These are phyloP conservation scores for Drosophila eohydei DNA, from an alignment of 2,888 invertebrate species.

Conservation along the genomic window DNA sequence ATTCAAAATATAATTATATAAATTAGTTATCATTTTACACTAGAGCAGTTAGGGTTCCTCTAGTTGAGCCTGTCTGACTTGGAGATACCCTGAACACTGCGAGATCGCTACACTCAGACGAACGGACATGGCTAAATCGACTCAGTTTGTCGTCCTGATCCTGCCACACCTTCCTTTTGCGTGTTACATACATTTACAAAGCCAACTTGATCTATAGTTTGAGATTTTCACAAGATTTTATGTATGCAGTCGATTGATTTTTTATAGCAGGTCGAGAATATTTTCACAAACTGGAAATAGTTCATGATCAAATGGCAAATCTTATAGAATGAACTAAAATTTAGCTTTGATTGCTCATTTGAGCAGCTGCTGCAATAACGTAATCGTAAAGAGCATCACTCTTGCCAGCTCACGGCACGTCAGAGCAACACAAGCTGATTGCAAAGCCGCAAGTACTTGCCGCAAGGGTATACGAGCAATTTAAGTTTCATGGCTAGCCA, in stretches of 20 bases:
- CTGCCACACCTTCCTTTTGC: too few relatives aligned
- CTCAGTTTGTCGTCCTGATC: too few relatives aligned
- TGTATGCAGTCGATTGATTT: too few relatives aligned
- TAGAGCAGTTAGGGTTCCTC: too few relatives aligned
- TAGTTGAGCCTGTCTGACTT: not conserved
- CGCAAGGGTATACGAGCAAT: constrained; percentile 33
- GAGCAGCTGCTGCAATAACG: not conserved
- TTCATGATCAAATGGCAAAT: not conserved
- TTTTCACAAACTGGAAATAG: too few relatives aligned
- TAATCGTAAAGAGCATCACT: not conserved
- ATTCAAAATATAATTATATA: not conserved
- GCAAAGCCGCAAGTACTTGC: not conserved
- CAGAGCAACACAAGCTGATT: not conserved
- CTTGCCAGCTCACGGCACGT: not conserved
- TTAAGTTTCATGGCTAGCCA: constrained; percentile 43
- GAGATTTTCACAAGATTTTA: too few relatives aligned
- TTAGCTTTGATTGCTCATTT: not conserved
- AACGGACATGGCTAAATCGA: not conserved
- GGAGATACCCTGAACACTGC: not conserved
- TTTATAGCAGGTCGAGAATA: not conserved
- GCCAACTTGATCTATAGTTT: too few relatives aligned
- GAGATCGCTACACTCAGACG: not conserved
- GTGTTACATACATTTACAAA: too few relatives aligned
- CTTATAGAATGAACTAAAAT: not conserved
- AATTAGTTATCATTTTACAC: not conserved